A percentile compares a stretch with the other conserved stretches of the same genome.
Evolutionary conservation across 2,113 vertebrate species (phyloP).

Genomic region (Pagrus major): DNA sequence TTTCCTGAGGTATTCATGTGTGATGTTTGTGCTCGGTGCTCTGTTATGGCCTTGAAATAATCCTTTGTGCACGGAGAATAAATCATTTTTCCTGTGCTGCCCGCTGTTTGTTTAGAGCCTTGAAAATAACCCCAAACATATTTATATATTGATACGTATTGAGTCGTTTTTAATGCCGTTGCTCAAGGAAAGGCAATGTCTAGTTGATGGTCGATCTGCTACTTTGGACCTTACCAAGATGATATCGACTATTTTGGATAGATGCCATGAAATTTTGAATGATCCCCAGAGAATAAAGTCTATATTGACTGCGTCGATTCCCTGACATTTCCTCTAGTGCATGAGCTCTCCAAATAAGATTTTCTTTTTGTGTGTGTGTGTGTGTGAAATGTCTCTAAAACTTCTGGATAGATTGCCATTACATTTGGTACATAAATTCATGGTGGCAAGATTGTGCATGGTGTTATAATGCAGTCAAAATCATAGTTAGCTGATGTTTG

Average conservation of each 20-base stretch:
- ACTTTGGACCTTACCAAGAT: too few species aligned
- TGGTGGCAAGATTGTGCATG: too few species aligned
- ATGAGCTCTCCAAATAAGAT: too few species aligned
- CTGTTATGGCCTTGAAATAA: not conserved
- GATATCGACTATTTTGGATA: too few species aligned
- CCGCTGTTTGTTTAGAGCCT: not conserved
- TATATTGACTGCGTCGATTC: too few species aligned
- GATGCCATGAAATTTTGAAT: not conserved
- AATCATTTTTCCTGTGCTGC: not conserved
- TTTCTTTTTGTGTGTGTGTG: too few species aligned
- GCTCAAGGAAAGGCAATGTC: not conserved
- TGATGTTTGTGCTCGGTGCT: not conserved
- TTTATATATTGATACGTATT: not conserved
- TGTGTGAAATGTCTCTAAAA: not conserved
- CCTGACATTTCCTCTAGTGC: too few species aligned
- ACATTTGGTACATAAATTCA: not conserved
- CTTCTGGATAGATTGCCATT: not conserved
- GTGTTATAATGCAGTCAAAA: too few species aligned
- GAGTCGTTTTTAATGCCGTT: not conserved
- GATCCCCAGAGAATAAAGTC: too few species aligned
- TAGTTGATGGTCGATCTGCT: not conserved
- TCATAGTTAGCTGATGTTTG: too few species aligned
- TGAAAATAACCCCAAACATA: not conserved
- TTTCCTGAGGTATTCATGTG: not conserved
- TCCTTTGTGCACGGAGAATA: not conserved